Evolutionary conservation across 1,140 invertebrate genomes (phyloP), one percentile per base, ranked within the genome.

Genomic region (Saccostrea cuccullata): DNA sequence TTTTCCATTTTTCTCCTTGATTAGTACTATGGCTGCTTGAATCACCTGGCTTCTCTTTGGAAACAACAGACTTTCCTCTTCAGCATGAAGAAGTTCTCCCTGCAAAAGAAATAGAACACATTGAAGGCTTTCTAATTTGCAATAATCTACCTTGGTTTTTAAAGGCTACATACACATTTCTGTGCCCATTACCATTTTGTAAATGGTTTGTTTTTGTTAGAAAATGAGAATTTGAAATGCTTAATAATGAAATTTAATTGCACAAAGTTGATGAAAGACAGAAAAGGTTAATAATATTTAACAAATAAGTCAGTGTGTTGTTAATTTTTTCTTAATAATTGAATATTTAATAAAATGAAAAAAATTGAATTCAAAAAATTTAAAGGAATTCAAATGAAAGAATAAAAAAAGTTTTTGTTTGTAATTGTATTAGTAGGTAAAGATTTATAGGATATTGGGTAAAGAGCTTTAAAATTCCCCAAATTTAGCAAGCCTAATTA

Each of bases 1-100:
- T 93, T 98, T 96, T 58, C 97, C 97, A 88, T 97, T 97, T 94
- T 98, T 99, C 94, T 98, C 98, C 94, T 98, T 97, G 23, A 98
- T 97, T 86, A 99, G 95, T 77, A 99, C 96, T 36, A 99, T 95
- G 0, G 98, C 97, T 2, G 98, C 98, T 94, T 98, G 98, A 92
- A 97, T 96, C 55, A 98, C 97, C 89, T 97, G 97, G 88, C 97
- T 97, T 91, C 96, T 95, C 89, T 95, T 95, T 40, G 97, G 96
- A 89, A 97, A 97, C 82, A 95, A 93, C 6, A 96, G 90, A 17
- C 92, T 89, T 70, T 95, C 94, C 40, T 93, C 93, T 55, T 96
- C 95, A 13, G 92, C 96, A 92, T 84, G 30, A 30, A 67, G 58
- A 55, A 84, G 47, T 56, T 84, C 86, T 86, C 84, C 70, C 90